Base-by-base conservation (phyloP, 2,888 invertebrate genomes). In the Ernsta delagoae region DNA sequence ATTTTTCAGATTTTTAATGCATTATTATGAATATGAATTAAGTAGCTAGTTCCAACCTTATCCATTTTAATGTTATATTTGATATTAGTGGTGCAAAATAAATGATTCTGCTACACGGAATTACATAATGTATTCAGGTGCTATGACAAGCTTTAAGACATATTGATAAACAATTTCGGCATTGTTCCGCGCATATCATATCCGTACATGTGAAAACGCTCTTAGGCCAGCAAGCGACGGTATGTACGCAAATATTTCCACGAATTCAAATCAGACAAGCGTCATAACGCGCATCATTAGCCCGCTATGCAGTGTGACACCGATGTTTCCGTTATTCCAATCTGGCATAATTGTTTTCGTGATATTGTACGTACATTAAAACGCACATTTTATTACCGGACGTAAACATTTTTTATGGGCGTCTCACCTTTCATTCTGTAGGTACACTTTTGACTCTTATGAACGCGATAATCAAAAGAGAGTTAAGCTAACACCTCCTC, bases 301-400 rank as follows among this genome's bases (percentile, higher is more conserved):
- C 43, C 16, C 57, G 53, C 59, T 36, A 48, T 53, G 59, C 50
- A 60, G 59, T n/a, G 48, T 53, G 53, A 60, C 66, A 60, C 59
- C 61, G n/a, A 63, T 54, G 12, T 54, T 61, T 67, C 54, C 54
- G 41, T 61, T 45, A 67, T 41, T 45, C 36, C 59, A 66, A 67
- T 61, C 59, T 61, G 50, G 3, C 39, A 53, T 66, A 59, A 66
- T 59, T 66, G 59, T 54, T 66, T 66, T 66, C 34, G 41, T 53
- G 31, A 60, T 59, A 45, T 45, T 45, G 34, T 48, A 60, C 5
- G 39, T 7, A 41, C 60, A 45, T 50, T 48, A 62, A 62, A 50
- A 48, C 50, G 61, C 36, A 50, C 59, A n/a, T 24, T 34, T 62
- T 62, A 62, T 36, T 50, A 9, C 50, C 34, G 34, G 34, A 41